Conservation (phyloP, 2,888 invertebrate species). For the Harpagoxenus sublaevis region DNA sequence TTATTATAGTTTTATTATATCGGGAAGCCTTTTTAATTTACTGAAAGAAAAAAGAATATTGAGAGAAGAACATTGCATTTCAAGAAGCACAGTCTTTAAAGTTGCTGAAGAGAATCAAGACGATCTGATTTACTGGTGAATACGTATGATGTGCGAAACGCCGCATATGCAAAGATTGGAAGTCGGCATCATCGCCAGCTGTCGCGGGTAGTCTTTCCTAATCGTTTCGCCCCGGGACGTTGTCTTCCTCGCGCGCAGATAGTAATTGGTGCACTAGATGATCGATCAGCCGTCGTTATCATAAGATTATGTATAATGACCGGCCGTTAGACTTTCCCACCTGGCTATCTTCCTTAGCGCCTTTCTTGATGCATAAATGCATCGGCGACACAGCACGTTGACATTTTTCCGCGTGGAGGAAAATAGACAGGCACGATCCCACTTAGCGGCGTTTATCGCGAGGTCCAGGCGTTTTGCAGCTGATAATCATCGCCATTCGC, state of each 20-base stretch:
- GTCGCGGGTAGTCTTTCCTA: constrained; percentile 31
- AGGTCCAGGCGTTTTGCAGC: constrained; percentile 60
- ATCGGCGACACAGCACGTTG: constrained; percentile 11
- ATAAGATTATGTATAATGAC: constrained; percentile 54
- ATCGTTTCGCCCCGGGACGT: constrained; percentile 8
- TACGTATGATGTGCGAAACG: background rate
- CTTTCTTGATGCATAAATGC: background rate
- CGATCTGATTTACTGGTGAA: background rate
- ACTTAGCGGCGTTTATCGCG: constrained; percentile 52
- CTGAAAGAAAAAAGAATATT: background rate
- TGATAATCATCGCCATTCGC: constrained; percentile 60
- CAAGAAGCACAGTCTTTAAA: background rate
- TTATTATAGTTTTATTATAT: background rate
- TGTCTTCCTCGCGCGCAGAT: background rate
- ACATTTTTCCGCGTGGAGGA: constrained; percentile 33
- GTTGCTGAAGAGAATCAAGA: background rate
- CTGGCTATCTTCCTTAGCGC: constrained; percentile 1
- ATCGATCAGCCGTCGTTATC: constrained; percentile 51
- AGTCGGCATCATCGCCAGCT: constrained; percentile 32
- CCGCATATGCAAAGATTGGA: background rate
- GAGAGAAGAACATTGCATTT: background rate
- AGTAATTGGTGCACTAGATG: constrained; percentile 26
- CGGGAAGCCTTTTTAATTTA: background rate
- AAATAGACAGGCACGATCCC: constrained; percentile 48
- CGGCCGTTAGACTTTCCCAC: constrained; percentile 55